A percentile compares a stretch with the other conserved stretches of the same genome.
These are phyloP conservation scores for Clepsis dumicolana DNA, from an alignment of 2,888 invertebrate species.

Conservation along the genomic window DNA sequence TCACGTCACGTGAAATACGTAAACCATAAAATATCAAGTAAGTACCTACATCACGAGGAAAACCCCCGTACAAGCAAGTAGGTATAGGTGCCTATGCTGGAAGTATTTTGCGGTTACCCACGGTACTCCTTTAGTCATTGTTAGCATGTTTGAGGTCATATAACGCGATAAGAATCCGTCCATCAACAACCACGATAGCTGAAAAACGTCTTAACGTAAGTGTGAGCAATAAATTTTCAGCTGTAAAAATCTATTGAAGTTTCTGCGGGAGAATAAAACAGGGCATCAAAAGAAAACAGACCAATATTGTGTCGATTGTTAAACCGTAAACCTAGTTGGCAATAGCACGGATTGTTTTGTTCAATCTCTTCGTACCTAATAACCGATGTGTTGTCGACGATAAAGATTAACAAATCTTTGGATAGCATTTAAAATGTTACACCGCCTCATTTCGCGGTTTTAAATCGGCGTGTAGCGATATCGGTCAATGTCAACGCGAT, in stretches of 20 bases:
- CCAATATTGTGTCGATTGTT: neutral
- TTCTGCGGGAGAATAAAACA: neutral
- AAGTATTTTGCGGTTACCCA: neutral
- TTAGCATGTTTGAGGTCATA: slow-evolving; percentile 8
- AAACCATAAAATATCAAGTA: neutral
- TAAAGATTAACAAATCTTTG: slow-evolving; percentile 25
- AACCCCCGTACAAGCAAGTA: neutral
- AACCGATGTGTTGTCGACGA: slow-evolving; percentile 8
- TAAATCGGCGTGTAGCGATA: slow-evolving; percentile 64
- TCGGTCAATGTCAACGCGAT: slow-evolving; percentile 79
- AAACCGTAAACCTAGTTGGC: slow-evolving; percentile 32
- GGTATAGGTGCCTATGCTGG: neutral
- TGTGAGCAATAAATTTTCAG: slow-evolving; percentile 13
- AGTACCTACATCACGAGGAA: neutral
- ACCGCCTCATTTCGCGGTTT: slow-evolving; percentile 49
- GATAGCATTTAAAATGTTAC: slow-evolving; percentile 46
- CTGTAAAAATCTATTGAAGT: slow-evolving; percentile 15
- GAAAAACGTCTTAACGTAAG: slow-evolving; percentile 13
- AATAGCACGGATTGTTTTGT: slow-evolving; percentile 7
- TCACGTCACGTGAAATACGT: no score
- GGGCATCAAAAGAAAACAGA: slow-evolving; percentile 5
- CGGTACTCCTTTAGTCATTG: neutral
- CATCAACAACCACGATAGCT: slow-evolving; percentile 17
- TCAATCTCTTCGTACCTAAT: slow-evolving; percentile 4
- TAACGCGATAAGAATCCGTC: slow-evolving; percentile 17